Evolutionary conservation across 2,113 vertebrate genomes (phyloP).

Genomic region (Podilymbus podiceps): DNA sequence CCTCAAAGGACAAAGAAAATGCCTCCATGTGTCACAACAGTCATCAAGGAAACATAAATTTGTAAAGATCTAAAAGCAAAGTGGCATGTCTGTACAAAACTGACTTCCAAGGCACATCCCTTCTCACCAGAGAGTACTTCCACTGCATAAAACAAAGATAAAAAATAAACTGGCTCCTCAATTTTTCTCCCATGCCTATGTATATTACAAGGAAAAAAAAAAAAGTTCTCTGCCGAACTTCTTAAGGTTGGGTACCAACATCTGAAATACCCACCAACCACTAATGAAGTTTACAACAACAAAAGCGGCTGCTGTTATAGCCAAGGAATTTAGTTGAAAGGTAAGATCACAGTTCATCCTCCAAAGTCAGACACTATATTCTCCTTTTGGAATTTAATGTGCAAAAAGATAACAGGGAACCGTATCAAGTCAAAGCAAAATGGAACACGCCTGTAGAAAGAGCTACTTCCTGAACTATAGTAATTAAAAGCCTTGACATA

Average conservation of each 20-base stretch:
- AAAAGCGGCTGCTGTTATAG: not conserved
- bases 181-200: not conserved
- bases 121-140: not conserved
- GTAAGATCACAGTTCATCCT: not conserved
- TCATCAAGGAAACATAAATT: not conserved
- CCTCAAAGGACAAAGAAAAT: not conserved
- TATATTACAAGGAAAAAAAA: not conserved
- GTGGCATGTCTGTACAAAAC: not conserved
- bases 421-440: not conserved
- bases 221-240: not conserved
- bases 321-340: not conserved
- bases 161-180: not conserved
- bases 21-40: not conserved
- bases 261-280: not conserved
- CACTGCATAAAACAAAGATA: not conserved
- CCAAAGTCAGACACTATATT: not conserved
- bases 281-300: not conserved
- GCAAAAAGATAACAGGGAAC: not conserved
- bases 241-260: not conserved
- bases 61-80: not conserved
- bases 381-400: not conserved
- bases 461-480: not conserved
- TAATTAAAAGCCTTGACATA: slow-evolving; percentile 53
- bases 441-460: not conserved
- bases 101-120: not conserved